Evolutionary conservation across 2,113 vertebrate genomes (phyloP), one percentile per base, ranked within the genome.

Genomic region (Meriones unguiculatus): DNA sequence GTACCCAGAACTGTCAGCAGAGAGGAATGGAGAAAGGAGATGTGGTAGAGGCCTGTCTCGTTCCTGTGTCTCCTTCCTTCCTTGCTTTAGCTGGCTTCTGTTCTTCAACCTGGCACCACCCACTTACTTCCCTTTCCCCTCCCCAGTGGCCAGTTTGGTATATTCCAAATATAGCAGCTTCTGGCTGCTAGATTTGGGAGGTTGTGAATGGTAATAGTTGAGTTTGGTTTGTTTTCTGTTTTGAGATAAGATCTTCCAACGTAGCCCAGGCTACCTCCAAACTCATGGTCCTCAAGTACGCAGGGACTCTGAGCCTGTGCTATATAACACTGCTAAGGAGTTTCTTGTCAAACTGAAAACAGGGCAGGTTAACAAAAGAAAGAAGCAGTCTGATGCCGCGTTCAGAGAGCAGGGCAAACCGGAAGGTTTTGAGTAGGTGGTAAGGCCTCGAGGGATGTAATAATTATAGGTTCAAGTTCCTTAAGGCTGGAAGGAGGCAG

Each of bases 31-130:
- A 50, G 82, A 46, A 22, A 38, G 38, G 50, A 5, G 52, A 52
- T 52, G 2, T 20, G 35, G 25, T 41, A 77, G 59, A 89, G 87
- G 73, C 46, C 90, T 80, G 64, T 57, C 62, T 32, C 64, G 69
- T 87, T 92, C 64, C 76, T 69, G 52, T 73, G 50, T 46, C 73
- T 35, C 38, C 11, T 70, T 90, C 85, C 38, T 28, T 80, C 59
- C 67, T 91, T 89, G 65, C 59, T 73, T 93, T 30, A 30, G 52
- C 57, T 65, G 35, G 78, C 52, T 93, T 90, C 73, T 76, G 78
- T 57, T 69, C 73, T 65, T 69, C 25, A 67, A 90, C 73, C 87
- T 38, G 52, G 64, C 76, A n/a, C 30, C 6, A 24, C 41, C 62
- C 38, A 28, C 35, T 35, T 24, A 10, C 50, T 88, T 59, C 59